These are phyloP conservation scores for Bungarus multicinctus DNA, from an alignment of 2,113 vertebrate genomes.

Conservation along the genomic window DNA sequence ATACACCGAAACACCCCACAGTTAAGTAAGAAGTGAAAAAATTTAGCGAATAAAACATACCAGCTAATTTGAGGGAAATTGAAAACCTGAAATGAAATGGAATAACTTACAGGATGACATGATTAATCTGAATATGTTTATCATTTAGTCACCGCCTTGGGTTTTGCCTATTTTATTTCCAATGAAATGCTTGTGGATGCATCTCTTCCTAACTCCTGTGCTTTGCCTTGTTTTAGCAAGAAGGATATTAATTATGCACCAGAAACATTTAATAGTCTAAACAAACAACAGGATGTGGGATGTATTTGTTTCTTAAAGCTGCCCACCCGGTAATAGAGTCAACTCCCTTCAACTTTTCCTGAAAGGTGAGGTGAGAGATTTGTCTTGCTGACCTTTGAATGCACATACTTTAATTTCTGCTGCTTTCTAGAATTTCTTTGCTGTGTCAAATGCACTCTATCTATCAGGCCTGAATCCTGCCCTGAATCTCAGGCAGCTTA, in stretches of 20 bases:
- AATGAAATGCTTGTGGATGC: not conserved
- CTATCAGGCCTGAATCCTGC: slow-evolving; percentile 3
- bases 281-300: not conserved
- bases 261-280: not conserved
- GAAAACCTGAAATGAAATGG: not conserved
- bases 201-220: not conserved
- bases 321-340: not conserved
- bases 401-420: slow-evolving; percentile 25
- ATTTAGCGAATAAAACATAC: too few species aligned
- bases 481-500: not conserved
- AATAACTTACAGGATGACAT: not conserved
- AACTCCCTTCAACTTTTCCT: slow-evolving; percentile 2
- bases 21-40: not conserved
- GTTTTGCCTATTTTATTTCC: not conserved
- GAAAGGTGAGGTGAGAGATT: slow-evolving; percentile 14
- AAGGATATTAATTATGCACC: not conserved
- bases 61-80: not conserved
- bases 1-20: not conserved
- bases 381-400: slow-evolving; percentile 15
- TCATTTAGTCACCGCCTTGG: not conserved
- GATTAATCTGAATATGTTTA: not conserved
- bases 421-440: slow-evolving; percentile 18
- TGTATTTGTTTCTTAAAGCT: not conserved
- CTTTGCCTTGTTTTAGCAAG: not conserved
- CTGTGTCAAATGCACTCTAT: slow-evolving; percentile 16